Evolutionary conservation across 2,888 invertebrate genomes (phyloP), one percentile per base, ranked within the genome.

Genomic region (Phalangium opilio): DNA sequence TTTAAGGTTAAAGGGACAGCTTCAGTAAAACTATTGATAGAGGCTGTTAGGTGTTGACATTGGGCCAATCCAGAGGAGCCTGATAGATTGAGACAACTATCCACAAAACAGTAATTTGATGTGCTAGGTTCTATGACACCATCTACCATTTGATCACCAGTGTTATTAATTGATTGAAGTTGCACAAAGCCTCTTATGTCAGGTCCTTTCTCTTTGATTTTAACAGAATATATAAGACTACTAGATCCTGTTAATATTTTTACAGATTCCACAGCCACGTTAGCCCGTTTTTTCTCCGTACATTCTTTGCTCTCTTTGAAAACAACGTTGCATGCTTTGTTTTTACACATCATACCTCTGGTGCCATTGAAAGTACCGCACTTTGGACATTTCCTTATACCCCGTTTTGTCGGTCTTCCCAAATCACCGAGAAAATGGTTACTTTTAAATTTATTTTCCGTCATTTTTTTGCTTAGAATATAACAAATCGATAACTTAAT

Each of bases 301-400:
- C 69, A 1, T 67, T 71, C 61, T 41, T 61, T 57, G 49, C 54
- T 61, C 41, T 75, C 74, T 62, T 77, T 77, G 58, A 80, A 77
- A 1, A 78, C 72, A 14, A 73, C 75, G 62, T 75, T 74, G 62
- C 81, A 82, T 12, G 70, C 66, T 61, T 76, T 77, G 61, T 81
- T 81, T 63, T 81, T 81, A 61, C 82, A 81, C 18, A 75, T 68
- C 15, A 47, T n/a, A n/a, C 81, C 78, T 45, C 83, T 69, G 1
- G 80, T 81, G 2, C 83, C 83, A 65, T 82, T 84, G 52, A 75
- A 75, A 2, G 75, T 75, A 0, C 80, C 79, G 67, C 84, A 85
- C 59, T 78, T 78, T 0, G 74, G 74, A 61, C 83, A 85, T 60
- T 78, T 79, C 55, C 78, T 71, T 1, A 83, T 73, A 4, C 83